Conservation (phyloP, 2,888 invertebrate genomes). For the Byasa hedistus region DNA sequence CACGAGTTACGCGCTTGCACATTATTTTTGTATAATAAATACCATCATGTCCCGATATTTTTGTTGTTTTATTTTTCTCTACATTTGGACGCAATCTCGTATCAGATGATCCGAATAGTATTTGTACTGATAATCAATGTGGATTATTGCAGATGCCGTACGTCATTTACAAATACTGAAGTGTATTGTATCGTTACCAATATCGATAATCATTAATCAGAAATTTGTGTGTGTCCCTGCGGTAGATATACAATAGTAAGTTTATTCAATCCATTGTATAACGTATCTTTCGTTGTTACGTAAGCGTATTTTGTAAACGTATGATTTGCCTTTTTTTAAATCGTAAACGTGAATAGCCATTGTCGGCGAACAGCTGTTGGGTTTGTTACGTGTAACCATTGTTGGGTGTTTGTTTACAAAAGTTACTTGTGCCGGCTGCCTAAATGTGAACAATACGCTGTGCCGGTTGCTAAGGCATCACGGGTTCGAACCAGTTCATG, state of each 20-base stretch:
- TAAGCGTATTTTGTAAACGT: conserved; percentile 60
- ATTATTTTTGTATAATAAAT: conserved; percentile 81
- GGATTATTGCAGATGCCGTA: neutral
- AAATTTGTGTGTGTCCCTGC: neutral
- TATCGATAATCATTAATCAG: no score
- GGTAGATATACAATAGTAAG: neutral
- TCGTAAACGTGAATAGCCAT: conserved; percentile 62
- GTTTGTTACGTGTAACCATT: conserved; percentile 63
- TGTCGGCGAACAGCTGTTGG: conserved; percentile 67
- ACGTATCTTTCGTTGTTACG: conserved; percentile 31
- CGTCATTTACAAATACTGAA: no score
- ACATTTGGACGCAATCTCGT: conserved; percentile 2
- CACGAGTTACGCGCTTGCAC: conserved; percentile 78
- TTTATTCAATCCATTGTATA: no score
- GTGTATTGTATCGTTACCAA: no score
- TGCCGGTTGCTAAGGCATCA: conserved; percentile 33
- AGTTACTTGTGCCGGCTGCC: conserved; percentile 42
- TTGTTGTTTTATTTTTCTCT: conserved; percentile 67
- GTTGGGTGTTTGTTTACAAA: conserved; percentile 58
- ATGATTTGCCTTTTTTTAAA: conserved; percentile 61
- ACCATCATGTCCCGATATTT: conserved; percentile 74
- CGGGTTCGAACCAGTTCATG: conserved; percentile 29
- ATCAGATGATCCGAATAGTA: neutral
- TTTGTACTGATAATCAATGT: neutral
- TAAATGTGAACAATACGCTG: conserved; percentile 40